phyloP scores from a whole-genome alignment of 2,113 vertebrate genomes.

The Rutilus rutilus region DNA sequence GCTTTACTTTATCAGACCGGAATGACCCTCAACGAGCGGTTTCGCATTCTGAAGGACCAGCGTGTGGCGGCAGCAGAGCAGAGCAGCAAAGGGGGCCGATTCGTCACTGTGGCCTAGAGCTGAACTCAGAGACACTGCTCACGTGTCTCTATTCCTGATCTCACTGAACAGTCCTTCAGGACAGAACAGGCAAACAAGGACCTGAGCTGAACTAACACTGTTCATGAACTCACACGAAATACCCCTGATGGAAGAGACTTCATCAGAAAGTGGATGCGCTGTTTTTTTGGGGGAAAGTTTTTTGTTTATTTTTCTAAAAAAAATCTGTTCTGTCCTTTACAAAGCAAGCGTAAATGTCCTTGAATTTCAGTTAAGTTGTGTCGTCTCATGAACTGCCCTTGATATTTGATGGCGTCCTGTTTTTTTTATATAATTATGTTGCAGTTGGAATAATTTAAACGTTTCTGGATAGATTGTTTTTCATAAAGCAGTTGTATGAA shows the following conservation, averaged over 20 bases:
- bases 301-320: background rate
- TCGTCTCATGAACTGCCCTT: conserved; percentile 4
- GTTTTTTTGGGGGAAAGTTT: background rate
- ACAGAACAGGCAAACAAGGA: background rate
- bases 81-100: conserved; percentile 84
- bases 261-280: background rate
- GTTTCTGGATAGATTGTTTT: background rate
- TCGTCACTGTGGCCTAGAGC: conserved; percentile 87
- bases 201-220: background rate
- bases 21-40: conserved; percentile 93
- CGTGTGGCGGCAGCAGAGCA: conserved; percentile 77
- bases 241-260: background rate
- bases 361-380: conserved; percentile 11
- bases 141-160: conserved; percentile 38
- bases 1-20: conserved; percentile 78
- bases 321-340: background rate
- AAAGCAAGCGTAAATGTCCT: conserved; percentile 26
- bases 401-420: background rate
- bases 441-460: background rate
- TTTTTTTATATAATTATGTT: background rate
- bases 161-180: background rate
- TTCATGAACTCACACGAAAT: conserved; percentile 7
- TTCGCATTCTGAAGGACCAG: conserved; percentile 91
- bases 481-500: background rate
- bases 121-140: background rate